phyloP scores from a whole-genome alignment of 2,797 vertebrate genomes.

The Parambassis ranga region DNA sequence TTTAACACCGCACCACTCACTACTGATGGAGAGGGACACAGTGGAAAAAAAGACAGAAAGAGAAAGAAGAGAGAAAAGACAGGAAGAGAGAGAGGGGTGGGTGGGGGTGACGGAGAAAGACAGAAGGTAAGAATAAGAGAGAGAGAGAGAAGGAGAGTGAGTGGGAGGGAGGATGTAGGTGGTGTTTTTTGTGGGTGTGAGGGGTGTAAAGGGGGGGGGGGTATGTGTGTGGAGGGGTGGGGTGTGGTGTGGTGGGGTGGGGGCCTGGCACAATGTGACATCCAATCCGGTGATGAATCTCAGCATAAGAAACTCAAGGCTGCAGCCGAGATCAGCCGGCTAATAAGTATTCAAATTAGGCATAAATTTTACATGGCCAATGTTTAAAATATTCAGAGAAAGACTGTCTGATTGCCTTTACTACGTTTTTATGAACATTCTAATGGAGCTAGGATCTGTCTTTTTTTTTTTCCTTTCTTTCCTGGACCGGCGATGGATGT shows the following conservation, averaged over 20 bases:
- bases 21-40: slow-evolving; percentile 60
- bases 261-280: slow-evolving; percentile 78
- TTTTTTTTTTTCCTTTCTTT: slow-evolving; percentile 58
- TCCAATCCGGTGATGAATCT: slow-evolving; percentile 89
- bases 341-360: slow-evolving; percentile 99
- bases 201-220: neutral
- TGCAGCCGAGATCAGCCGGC: slow-evolving; percentile 92
- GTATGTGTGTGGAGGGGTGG: neutral
- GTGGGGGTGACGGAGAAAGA: slow-evolving; percentile 22
- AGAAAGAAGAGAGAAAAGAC: slow-evolving; percentile 53
- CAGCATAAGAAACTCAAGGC: slow-evolving; percentile 91
- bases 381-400: slow-evolving; percentile 99
- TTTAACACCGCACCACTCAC: slow-evolving; percentile 68
- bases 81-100: slow-evolving; percentile 60
- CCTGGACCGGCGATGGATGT: slow-evolving; percentile 51
- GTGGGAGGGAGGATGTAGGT: slow-evolving; percentile 21
- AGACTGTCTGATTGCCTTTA: slow-evolving; percentile 94
- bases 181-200: slow-evolving; percentile 9
- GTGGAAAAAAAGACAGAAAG: slow-evolving; percentile 71
- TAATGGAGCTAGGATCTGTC: slow-evolving; percentile 82
- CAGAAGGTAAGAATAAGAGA: slow-evolving; percentile 64
- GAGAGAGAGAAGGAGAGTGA: slow-evolving; percentile 58
- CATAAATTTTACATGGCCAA: slow-evolving; percentile 99
- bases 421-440: slow-evolving; percentile 92
- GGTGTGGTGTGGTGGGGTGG: slow-evolving; percentile 16